A percentile compares a stretch with the other conserved stretches of the same genome.
Evolutionary conservation across 1,140 invertebrate species (phyloP).

Genomic region (Drosophila subobscura): DNA sequence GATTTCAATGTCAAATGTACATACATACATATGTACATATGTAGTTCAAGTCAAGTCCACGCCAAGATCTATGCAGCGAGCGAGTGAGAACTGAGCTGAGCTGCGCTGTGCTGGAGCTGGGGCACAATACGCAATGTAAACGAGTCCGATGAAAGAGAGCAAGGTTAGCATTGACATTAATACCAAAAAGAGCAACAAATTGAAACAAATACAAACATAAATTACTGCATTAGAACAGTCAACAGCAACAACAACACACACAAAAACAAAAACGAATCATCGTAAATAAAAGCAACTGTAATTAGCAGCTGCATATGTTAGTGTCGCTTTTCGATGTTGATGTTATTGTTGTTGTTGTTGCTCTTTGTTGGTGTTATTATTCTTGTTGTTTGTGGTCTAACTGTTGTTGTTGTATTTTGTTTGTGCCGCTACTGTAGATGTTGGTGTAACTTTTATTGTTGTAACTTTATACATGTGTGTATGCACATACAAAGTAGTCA

Average conservation of each 20-base stretch:
- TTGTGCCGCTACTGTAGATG: neutral
- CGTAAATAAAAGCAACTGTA: constrained; percentile 71
- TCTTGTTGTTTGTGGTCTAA: neutral
- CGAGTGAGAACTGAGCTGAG: no score
- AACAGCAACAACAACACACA: constrained; percentile 18
- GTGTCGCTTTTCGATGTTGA: constrained; percentile 44
- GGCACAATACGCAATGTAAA: constrained; percentile 59
- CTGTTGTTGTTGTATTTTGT: neutral
- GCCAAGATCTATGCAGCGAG: no score
- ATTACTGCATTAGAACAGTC: constrained; percentile 47
- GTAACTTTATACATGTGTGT: no score
- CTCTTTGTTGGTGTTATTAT: constrained; percentile 22
- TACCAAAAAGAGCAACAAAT: constrained; percentile 73
- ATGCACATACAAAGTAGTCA: no score
- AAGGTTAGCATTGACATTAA: constrained; percentile 80
- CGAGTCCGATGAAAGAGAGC: constrained; percentile 75
- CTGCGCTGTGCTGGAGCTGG: constrained; percentile 4
- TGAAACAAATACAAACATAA: constrained; percentile 60
- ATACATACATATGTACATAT: no score
- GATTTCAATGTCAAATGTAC: constrained; percentile 33
- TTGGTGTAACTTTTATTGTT: constrained; percentile 1
- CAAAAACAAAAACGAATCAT: constrained; percentile 8
- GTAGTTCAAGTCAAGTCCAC: constrained; percentile 29
- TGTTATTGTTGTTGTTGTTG: constrained; percentile 32
- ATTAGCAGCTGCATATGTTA: constrained; percentile 74